Evolutionary conservation across 2,888 invertebrate genomes (phyloP), one percentile per base, ranked within the genome.

Genomic region (Volucella zonaria): DNA sequence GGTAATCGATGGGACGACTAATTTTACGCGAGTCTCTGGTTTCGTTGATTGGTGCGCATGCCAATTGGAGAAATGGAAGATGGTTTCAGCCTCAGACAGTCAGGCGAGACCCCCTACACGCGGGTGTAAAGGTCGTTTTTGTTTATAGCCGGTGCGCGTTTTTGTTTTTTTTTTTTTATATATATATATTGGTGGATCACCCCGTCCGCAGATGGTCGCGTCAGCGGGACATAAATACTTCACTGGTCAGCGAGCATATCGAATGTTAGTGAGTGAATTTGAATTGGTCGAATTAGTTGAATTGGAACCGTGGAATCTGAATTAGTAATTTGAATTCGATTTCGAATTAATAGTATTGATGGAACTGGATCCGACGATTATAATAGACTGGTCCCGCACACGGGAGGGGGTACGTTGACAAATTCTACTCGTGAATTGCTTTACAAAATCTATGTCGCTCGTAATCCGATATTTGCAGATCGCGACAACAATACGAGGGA

Each of bases 391-490:
- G 43, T 67, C 23, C 12, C 43, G 15, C 38, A 66, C 51, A 14
- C 40, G 8, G 49, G 51, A 47, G 43, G 59, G 45, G 61, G 49
- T 40, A 40, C 56, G 56, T 43, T 67, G 75, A 75, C 61, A 64
- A 56, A 52, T 64, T 75, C 56, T 31, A 23, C 23, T 62, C 15
- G 62, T 38, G 31, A 76, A 75, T 70, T 51, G 67, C 49, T 68
- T 58, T 42, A 64, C 31, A 59, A 23, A 80, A 42, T 61, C 49
- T 8, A 8, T 12, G 62, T 40, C 45, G 73, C 59, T 18, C 73
- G 80, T 68, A 80, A 80, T 75, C 67, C 62, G 80, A 80, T 75
- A 75, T 80, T 80, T 62, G 75, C 75, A 75, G 62, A 31, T 31
- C 6, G 31, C 6, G 31, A 31, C 31, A 74, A 75, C 75, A 80